Conservation (phyloP, 2,113 vertebrate species). For the Salvelinus sp. region DNA sequence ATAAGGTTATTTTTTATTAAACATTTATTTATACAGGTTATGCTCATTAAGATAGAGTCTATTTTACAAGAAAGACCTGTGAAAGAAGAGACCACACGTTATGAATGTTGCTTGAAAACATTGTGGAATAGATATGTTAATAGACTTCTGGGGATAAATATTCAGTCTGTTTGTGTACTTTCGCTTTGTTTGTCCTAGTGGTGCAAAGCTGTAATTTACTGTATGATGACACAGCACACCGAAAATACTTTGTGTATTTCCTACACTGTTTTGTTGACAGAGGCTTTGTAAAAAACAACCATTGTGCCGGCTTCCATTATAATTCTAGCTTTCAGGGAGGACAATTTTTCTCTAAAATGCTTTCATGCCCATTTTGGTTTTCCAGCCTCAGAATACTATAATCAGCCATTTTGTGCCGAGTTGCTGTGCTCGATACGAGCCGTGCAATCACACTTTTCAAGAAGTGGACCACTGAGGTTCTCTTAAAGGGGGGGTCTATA, state of each 20-base stretch:
- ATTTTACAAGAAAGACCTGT: too few relatives aligned
- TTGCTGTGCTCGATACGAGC: slow-evolving; percentile 44
- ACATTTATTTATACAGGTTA: too few relatives aligned
- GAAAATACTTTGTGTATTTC: slow-evolving; percentile 24
- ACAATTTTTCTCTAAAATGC: slow-evolving; percentile 37
- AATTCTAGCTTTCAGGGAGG: slow-evolving; percentile 37
- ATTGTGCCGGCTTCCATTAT: slow-evolving; percentile 34
- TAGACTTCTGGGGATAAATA: neutral
- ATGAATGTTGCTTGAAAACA: too few relatives aligned
- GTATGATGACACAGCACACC: slow-evolving; percentile 35
- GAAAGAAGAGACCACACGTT: neutral
- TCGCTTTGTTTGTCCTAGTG: too few relatives aligned
- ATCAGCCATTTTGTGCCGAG: slow-evolving; percentile 43
- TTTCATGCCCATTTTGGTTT: slow-evolving; percentile 44
- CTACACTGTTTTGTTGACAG: slow-evolving; percentile 24
- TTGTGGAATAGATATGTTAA: neutral
- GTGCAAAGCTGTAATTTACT: slow-evolving; percentile 38
- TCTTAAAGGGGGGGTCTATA: slow-evolving; percentile 29
- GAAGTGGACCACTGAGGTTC: slow-evolving; percentile 33
- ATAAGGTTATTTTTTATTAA: too few relatives aligned
- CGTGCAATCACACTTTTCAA: slow-evolving; percentile 51
- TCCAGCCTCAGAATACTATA: slow-evolving; percentile 33
- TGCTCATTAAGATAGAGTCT: too few relatives aligned
- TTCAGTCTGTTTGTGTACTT: too few relatives aligned
- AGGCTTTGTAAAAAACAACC: slow-evolving; percentile 36